Evolutionary conservation across 2,113 vertebrate species (phyloP), one percentile per base, ranked within the genome.

Genomic region (Oostethus manadensis): DNA sequence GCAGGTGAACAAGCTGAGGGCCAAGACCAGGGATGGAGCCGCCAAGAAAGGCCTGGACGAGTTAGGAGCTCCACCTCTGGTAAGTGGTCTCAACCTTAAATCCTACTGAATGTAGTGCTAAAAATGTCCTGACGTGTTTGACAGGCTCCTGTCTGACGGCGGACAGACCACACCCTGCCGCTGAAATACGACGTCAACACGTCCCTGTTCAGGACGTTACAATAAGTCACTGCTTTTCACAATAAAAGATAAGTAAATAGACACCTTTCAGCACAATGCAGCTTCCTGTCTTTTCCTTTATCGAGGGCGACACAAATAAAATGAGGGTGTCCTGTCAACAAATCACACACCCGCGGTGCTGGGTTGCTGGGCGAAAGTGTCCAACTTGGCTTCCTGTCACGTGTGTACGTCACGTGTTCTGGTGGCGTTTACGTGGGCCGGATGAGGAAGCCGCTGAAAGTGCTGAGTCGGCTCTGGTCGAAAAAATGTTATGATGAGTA

Each of bases 1-100:
- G 0, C 84, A 89, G 64, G 78, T 87, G 3, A 87, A 88, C 73
- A 89, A 88, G 56, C 74, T 89, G 33, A 80, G 77, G 55, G 82
- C 76, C 0, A 86, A 78, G 57, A 86, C 67, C 64, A 62, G 87
- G 40, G 84, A 88, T 2, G 83, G 77, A 15, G 46, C 76, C 1
- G 50, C 76, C 54, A 87, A 85, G 64, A 87, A 84, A 58, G 55
- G 66, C 50, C 68, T 83, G 67, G 86, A 87, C 0, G 83, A 88
- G 53, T 86, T 67, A 88, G 16, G 35, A 53, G n/a, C 17, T 6
- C 50, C 21, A 33, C 47, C 10, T 7, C 18, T 11, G 10, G 13
- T n/a, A 18, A 10, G 51, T 26, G 26, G 33, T 8, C n/a, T 2
- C 7, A 15, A 11, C 8, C 17, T 26, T 35, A 14, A 10, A 14